Conservation (phyloP, 2,113 vertebrate genomes). For the Bucco capensis region DNA sequence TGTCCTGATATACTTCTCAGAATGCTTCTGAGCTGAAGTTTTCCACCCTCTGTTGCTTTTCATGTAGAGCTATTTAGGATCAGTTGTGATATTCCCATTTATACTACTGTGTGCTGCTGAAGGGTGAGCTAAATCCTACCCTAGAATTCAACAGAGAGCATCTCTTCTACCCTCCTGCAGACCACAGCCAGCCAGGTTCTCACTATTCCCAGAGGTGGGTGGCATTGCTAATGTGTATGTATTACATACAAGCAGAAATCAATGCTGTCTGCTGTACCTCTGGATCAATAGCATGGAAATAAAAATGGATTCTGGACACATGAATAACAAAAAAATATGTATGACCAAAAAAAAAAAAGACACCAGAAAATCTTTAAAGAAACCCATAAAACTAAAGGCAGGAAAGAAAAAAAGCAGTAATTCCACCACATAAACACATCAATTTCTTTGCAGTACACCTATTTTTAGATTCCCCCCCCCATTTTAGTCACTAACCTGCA, state of each 20-base stretch:
- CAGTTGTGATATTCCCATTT: neutral
- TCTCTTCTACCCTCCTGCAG: neutral
- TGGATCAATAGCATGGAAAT: slow-evolving; percentile 35
- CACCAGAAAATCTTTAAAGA: slow-evolving; percentile 35
- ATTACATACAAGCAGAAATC: slow-evolving; percentile 25
- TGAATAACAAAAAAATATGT: neutral
- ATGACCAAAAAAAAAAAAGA: neutral
- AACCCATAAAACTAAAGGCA: neutral
- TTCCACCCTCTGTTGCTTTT: neutral
- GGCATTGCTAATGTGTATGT: neutral
- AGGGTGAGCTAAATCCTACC: neutral
- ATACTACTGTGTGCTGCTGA: neutral
- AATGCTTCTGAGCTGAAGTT: neutral
- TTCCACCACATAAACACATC: neutral
- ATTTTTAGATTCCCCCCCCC: neutral
- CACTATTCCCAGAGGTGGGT: neutral
- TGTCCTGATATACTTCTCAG: neutral
- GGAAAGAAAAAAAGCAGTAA: neutral
- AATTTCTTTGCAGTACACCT: neutral
- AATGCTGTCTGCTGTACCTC: slow-evolving; percentile 4
- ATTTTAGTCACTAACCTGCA: slow-evolving; percentile 33
- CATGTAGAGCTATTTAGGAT: neutral
- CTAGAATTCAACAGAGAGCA: neutral
- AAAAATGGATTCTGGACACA: slow-evolving; percentile 30
- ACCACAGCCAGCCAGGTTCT: neutral